These are phyloP conservation scores for Rotaria socialis DNA, from an alignment of 2,888 invertebrate genomes.

Conservation along the genomic window DNA sequence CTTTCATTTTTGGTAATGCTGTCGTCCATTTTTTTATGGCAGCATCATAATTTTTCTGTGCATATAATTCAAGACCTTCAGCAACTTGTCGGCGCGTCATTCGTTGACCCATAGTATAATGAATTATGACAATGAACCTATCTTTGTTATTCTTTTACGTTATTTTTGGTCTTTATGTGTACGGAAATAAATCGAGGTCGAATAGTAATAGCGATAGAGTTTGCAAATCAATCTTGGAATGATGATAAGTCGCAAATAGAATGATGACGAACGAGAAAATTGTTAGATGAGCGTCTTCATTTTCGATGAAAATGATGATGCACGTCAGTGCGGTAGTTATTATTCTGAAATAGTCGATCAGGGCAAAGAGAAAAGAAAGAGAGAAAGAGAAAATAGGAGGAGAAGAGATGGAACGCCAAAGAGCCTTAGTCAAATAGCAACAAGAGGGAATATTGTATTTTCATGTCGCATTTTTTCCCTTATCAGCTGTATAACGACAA, in stretches of 20 bases:
- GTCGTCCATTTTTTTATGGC: constrained; percentile 83
- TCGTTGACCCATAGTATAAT: constrained; percentile 50
- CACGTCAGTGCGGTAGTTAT: background rate
- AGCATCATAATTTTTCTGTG: constrained; percentile 79
- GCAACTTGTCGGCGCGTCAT: constrained; percentile 67
- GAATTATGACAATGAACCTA: background rate
- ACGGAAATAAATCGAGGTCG: background rate
- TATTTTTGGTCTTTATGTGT: background rate
- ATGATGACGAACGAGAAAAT: background rate
- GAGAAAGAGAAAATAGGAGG: background rate
- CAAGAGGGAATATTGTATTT: background rate
- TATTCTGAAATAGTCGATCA: constrained; percentile 16
- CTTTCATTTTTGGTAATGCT: constrained; percentile 73
- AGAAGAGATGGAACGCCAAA: background rate
- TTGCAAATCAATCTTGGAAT: background rate
- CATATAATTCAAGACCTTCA: constrained; percentile 76
- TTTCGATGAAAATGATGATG: background rate
- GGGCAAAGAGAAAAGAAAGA: background rate
- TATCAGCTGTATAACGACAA: background rate
- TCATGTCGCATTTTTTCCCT: background rate
- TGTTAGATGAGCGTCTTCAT: background rate
- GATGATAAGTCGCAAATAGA: background rate
- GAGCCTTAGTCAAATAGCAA: background rate
- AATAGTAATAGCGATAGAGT: background rate
- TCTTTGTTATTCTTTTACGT: background rate